These are phyloP conservation scores for Mya arenaria DNA, from an alignment of 1,140 invertebrate species.

Conservation along the genomic window DNA sequence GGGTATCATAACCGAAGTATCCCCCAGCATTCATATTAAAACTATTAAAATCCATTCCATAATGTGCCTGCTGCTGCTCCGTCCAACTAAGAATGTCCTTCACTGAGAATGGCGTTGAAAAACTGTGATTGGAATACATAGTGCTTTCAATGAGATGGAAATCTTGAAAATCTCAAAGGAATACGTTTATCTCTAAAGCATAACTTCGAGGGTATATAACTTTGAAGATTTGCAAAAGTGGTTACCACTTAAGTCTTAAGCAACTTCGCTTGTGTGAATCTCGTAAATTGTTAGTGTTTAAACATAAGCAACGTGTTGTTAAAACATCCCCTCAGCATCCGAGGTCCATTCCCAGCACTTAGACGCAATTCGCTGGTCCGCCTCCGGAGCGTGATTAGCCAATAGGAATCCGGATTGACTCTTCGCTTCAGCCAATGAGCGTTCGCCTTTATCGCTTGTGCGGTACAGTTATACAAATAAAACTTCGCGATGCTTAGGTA, in stretches of 20 bases:
- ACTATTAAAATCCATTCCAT: constrained; percentile 57
- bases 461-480: too few relatives aligned
- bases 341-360: constrained; percentile 25
- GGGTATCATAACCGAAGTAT: constrained; percentile 44
- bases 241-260: constrained; percentile 55
- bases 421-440: constrained; percentile 1
- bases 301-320: constrained; percentile 52
- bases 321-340: constrained; percentile 12
- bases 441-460: too few relatives aligned
- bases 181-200: constrained; percentile 33
- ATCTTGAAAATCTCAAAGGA: constrained; percentile 55
- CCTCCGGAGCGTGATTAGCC: not conserved
- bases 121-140: constrained; percentile 57
- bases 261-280: constrained; percentile 57
- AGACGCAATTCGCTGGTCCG: not conserved
- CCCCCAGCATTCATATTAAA: constrained; percentile 36
- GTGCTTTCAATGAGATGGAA: constrained; percentile 49
- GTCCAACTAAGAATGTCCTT: constrained; percentile 57
- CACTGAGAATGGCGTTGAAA: constrained; percentile 56
- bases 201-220: constrained; percentile 54
- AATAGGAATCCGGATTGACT: not conserved
- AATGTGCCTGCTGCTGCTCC: constrained; percentile 46
- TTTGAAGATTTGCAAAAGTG: constrained; percentile 61
- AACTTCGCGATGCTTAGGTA: too few relatives aligned
- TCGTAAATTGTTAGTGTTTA: constrained; percentile 60